Evolutionary conservation across 2,888 invertebrate species (phyloP).

Genomic region (Pristionchus maxplancki): DNA sequence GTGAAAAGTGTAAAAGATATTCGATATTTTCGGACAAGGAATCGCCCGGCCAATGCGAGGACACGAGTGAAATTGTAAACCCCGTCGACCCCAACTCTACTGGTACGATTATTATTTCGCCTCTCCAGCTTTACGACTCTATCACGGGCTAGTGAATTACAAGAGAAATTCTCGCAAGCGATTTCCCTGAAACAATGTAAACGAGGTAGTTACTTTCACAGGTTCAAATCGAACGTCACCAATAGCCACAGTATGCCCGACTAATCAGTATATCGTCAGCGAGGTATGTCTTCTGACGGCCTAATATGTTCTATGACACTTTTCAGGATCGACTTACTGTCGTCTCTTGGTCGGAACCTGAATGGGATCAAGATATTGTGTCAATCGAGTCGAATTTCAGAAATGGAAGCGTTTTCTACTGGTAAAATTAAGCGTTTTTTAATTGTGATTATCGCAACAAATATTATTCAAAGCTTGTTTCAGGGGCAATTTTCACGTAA

Average conservation of each 20-base stretch:
- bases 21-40: background rate
- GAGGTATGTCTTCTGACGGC: background rate
- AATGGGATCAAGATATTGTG: background rate
- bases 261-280: background rate
- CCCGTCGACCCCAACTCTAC: background rate
- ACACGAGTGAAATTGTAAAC: background rate
- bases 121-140: too few species aligned
- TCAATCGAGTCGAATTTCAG: background rate
- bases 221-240: background rate
- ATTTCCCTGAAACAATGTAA: background rate
- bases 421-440: background rate
- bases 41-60: background rate
- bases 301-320: background rate
- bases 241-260: background rate
- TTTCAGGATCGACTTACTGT: background rate
- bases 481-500: background rate
- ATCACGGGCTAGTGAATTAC: too few species aligned
- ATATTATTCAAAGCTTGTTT: too few species aligned
- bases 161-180: background rate
- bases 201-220: background rate
- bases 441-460: too few species aligned
- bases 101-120: too few species aligned
- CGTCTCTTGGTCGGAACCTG: background rate
- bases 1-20: background rate
- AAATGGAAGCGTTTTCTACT: background rate